Evolutionary conservation across 2,888 invertebrate species (phyloP).

Genomic region (Philaethria dido): DNA sequence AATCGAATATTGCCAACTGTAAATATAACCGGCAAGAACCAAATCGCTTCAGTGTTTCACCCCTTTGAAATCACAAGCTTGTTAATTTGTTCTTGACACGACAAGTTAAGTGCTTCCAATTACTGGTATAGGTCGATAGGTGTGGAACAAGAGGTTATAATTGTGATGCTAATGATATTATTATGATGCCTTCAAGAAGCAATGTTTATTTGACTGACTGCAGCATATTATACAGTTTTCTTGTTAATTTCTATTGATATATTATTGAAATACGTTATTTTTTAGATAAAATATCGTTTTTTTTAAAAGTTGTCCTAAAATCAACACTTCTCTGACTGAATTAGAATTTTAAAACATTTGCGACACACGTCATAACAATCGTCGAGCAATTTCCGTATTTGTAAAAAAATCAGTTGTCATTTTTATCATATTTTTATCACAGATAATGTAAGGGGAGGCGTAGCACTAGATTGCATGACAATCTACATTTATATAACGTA

Average conservation of each 20-base stretch:
- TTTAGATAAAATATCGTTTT: no score
- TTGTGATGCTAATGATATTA: background rate
- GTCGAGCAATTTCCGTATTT: background rate
- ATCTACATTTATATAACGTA: background rate
- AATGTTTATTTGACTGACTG: no score
- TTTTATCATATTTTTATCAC: background rate
- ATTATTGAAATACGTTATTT: no score
- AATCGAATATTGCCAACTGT: constrained; percentile 2
- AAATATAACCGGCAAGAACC: constrained; percentile 30
- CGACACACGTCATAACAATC: background rate
- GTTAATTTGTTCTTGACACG: constrained; percentile 32
- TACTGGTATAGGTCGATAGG: constrained; percentile 30
- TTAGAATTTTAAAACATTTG: no score
- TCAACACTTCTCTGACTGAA: no score
- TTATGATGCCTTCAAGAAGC: background rate
- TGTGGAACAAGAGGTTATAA: constrained; percentile 8
- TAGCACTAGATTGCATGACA: background rate
- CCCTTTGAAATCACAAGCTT: constrained; percentile 33
- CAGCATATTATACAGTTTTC: no score
- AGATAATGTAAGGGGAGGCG: background rate
- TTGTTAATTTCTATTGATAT: no score
- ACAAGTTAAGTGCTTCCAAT: constrained; percentile 32
- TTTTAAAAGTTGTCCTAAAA: no score
- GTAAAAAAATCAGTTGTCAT: background rate
- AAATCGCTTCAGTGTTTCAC: constrained; percentile 29